Evolutionary conservation across 2,113 vertebrate species (phyloP).

Genomic region (Siphamia tubifer): DNA sequence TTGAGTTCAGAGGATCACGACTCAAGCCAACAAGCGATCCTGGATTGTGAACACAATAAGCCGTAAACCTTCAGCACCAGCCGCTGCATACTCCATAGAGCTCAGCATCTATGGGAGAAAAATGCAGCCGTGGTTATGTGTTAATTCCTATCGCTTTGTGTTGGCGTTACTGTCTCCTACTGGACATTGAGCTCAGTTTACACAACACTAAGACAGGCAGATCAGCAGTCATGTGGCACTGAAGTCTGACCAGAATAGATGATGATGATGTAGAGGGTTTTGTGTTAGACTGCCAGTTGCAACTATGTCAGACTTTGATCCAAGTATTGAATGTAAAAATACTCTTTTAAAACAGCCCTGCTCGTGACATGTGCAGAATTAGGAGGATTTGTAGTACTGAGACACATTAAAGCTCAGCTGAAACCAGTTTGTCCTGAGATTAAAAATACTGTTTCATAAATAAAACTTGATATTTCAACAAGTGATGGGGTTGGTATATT

Average conservation of each 20-base stretch:
- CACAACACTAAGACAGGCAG: conserved; percentile 7
- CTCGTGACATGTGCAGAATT: neutral
- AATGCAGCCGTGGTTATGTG: neutral
- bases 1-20: neutral
- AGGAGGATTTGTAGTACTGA: neutral
- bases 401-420: neutral
- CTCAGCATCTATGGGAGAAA: conserved; percentile 3
- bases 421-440: neutral
- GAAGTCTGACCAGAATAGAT: conserved; percentile 45
- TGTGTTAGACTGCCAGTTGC: neutral
- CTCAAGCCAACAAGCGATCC: neutral
- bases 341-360: neutral
- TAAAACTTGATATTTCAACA: no score
- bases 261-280: neutral
- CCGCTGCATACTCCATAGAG: neutral
- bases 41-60: neutral
- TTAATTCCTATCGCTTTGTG: conserved; percentile 46
- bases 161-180: conserved; percentile 2
- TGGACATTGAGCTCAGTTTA: conserved; percentile 18
- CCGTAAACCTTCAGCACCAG: neutral
- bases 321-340: conserved; percentile 16
- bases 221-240: conserved; percentile 9
- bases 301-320: neutral
- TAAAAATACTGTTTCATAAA: no score
- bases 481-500: neutral